A percentile compares a stretch with the other conserved stretches of the same genome.
Evolutionary conservation across 2,113 vertebrate species (phyloP).

Genomic region (Corythoichthys haematopterus): DNA sequence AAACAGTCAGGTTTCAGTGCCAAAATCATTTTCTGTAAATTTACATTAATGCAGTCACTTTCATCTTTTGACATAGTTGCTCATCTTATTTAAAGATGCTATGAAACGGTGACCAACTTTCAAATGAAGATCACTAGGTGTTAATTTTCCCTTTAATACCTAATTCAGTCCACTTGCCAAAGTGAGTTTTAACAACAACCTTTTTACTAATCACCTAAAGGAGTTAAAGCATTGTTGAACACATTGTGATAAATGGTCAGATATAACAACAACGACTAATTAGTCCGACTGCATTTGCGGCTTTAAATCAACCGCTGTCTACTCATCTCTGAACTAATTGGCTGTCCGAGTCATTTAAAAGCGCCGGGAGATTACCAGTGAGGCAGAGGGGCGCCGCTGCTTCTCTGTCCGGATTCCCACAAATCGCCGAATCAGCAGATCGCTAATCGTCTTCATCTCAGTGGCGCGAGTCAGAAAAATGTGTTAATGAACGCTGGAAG

Average conservation of each 20-base stretch:
- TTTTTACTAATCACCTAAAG: background rate
- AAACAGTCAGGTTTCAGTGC: too few relatives aligned
- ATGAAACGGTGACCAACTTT: too few relatives aligned
- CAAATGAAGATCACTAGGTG: too few relatives aligned
- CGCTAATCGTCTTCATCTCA: background rate
- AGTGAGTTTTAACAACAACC: background rate
- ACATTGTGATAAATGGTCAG: background rate
- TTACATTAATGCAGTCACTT: too few relatives aligned
- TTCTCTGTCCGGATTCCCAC: background rate
- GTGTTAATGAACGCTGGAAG: background rate
- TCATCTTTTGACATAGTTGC: too few relatives aligned
- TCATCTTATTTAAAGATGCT: too few relatives aligned
- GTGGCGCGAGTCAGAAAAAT: background rate
- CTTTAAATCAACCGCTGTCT: slow-evolving; percentile 2
- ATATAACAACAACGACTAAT: background rate
- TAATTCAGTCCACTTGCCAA: background rate
- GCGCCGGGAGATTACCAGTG: background rate
- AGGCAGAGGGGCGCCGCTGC: background rate
- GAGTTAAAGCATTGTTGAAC: background rate
- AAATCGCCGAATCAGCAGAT: slow-evolving; percentile 1
- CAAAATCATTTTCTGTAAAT: too few relatives aligned
- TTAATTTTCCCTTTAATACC: background rate
- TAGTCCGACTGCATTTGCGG: background rate
- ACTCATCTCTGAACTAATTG: slow-evolving; percentile 1
- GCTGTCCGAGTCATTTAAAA: slow-evolving; percentile 1